Base-by-base conservation (phyloP, 2,113 vertebrate species). In the Athene cunicularia region DNA sequence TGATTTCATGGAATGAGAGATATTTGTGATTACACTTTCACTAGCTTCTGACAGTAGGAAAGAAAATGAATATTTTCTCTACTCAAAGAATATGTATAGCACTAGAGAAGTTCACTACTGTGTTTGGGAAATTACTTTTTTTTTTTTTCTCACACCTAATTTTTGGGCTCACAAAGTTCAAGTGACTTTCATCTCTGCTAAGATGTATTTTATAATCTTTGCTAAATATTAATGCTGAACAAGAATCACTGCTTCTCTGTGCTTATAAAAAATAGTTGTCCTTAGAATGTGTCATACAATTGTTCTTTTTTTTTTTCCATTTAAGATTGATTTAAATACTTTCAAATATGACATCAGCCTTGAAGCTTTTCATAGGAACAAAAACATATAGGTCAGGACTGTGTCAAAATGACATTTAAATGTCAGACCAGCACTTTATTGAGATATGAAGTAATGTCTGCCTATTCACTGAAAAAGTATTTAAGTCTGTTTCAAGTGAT, bases 371-470 rank as follows among this genome's bases (percentile, higher is more conserved):
- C 35, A 82, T 75, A 94, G 70, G 66, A 95, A 88, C 73, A 95
- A 84, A 91, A 83, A 86, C 43, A 39, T 35, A 74, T 66, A 95
- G 79, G 92, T 94, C 93, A 96, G 59, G 63, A 94, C 58, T 86
- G 85, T 93, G 93, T 94, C 88, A 96, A 97, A 95, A 83, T 89
- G 82, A 90, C 59, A 95, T 90, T 95, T 97, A 96, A 97, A 97
- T 96, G 88, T 97, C 95, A 97, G 52, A 73, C 27, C n/a, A 86
- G 77, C 64, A 70, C 71, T 95, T 96, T 96, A 93, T 76, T 90
- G 94, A 97, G 75, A 93, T 80, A 97, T 93, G 92, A 96, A 96
- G 96, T 96, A 93, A 95, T 84, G 90, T 91, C 90, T 97, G 71
- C 32, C 75, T 94, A 72, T 91, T 92, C 75, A 55, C 45, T 93